Percentiles rank a stretch among this genome's conserved stretches.
These are phyloP conservation scores for Pristionchus fissidentatus DNA, from an alignment of 2,888 invertebrate genomes.

Conservation along the genomic window DNA sequence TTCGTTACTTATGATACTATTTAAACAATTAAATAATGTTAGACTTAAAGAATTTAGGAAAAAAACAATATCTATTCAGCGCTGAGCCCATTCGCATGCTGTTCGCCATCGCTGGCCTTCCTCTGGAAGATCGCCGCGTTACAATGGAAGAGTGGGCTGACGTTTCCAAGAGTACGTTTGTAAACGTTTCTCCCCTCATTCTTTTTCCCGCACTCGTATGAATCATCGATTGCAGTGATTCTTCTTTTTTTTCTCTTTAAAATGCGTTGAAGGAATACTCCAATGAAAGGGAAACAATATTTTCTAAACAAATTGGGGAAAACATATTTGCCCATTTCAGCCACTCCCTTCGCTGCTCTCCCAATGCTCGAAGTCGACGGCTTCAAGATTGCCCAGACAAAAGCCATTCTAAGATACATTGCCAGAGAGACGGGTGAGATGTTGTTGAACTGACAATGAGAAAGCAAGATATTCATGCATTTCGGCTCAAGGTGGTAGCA, in stretches of 20 bases:
- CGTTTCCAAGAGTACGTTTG: not conserved
- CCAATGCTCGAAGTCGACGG: constrained; percentile 25
- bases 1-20: too few species aligned
- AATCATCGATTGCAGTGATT: too few species aligned
- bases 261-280: too few species aligned
- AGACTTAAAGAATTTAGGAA: not conserved
- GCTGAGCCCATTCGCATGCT: constrained; percentile 26
- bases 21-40: too few species aligned
- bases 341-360: not conserved
- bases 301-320: too few species aligned
- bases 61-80: not conserved
- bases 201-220: too few species aligned
- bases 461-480: too few species aligned
- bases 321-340: too few species aligned
- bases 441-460: not conserved
- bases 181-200: too few species aligned
- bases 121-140: not conserved
- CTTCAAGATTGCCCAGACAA: not conserved
- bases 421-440: not conserved
- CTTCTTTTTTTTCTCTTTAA: too few species aligned
- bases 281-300: too few species aligned
- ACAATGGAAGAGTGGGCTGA: not conserved
- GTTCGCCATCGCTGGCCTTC: constrained; percentile 6
- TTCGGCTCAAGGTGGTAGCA: too few species aligned
- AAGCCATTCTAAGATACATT: constrained; percentile 11